Conservation (phyloP, 2,888 invertebrate species). For the Erpobdella octoculata region DNA sequence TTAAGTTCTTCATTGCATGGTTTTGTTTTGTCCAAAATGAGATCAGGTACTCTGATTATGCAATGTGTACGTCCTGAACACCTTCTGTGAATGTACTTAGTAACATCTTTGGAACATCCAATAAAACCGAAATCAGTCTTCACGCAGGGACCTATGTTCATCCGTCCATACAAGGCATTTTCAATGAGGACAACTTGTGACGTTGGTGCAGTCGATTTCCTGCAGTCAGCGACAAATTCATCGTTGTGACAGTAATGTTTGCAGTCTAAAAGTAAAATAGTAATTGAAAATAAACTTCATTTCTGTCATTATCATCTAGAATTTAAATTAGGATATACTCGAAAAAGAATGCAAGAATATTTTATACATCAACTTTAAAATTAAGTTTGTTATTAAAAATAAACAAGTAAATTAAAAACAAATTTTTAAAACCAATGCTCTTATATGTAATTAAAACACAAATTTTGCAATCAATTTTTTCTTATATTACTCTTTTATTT, state of each 20-base stretch:
- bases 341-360: too few relatives aligned
- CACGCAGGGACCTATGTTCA: conserved; percentile 33
- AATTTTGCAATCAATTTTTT: too few relatives aligned
- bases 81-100: conserved; percentile 28
- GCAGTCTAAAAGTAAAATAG: too few relatives aligned
- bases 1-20: conserved; percentile 35
- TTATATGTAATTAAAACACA: too few relatives aligned
- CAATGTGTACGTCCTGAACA: conserved; percentile 33
- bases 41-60: conserved; percentile 33
- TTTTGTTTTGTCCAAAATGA: conserved; percentile 31
- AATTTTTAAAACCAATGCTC: too few relatives aligned
- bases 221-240: conserved; percentile 33
- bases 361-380: too few relatives aligned
- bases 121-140: conserved; percentile 35
- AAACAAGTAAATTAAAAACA: too few relatives aligned
- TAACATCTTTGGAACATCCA: conserved; percentile 34
- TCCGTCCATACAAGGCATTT: conserved; percentile 34
- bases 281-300: too few relatives aligned
- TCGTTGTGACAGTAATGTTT: conserved; percentile 35
- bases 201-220: not conserved
- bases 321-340: too few relatives aligned
- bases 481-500: too few relatives aligned
- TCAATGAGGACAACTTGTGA: conserved; percentile 34
- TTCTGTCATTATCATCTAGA: too few relatives aligned
- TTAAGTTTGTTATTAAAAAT: too few relatives aligned